These are phyloP conservation scores for Ornithoptera priamus DNA, from an alignment of 2,888 invertebrate species.

Conservation along the genomic window DNA sequence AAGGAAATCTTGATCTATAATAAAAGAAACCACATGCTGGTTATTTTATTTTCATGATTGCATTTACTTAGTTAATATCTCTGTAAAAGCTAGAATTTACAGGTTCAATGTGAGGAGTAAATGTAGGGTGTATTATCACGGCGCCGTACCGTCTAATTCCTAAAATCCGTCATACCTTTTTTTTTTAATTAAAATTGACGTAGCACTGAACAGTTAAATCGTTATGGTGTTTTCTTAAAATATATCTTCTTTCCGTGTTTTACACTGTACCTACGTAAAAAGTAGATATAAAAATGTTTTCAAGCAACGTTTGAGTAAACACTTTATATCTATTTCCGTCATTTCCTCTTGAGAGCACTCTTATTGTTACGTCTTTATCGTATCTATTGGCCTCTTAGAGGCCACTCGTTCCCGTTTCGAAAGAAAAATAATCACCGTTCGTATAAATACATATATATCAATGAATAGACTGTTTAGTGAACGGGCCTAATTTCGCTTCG, in stretches of 20 bases:
- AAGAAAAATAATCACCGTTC: constrained; percentile 35
- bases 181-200: too few species aligned
- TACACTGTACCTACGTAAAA: constrained; percentile 1
- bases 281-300: constrained; percentile 30
- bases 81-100: too few species aligned
- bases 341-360: constrained; percentile 32
- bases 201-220: too few species aligned
- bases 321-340: constrained; percentile 33
- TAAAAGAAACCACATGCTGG: background rate
- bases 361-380: constrained; percentile 38
- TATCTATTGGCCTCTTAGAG: constrained; percentile 37
- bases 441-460: constrained; percentile 25
- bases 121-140: too few species aligned
- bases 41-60: background rate
- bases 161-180: too few species aligned
- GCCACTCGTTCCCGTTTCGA: constrained; percentile 31
- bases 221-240: background rate
- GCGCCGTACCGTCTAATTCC: too few species aligned
- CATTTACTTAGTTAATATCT: background rate
- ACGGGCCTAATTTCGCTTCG: constrained; percentile 22
- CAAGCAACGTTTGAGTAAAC: constrained; percentile 31
- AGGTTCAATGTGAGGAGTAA: too few species aligned
- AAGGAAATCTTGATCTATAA: background rate
- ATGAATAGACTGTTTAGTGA: constrained; percentile 15
- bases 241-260: constrained; percentile 10